Percentiles rank a stretch among this genome's conserved stretches.
These are phyloP conservation scores for Xenopus laevis DNA, from an alignment of 2,113 vertebrate species.

Conservation along the genomic window DNA sequence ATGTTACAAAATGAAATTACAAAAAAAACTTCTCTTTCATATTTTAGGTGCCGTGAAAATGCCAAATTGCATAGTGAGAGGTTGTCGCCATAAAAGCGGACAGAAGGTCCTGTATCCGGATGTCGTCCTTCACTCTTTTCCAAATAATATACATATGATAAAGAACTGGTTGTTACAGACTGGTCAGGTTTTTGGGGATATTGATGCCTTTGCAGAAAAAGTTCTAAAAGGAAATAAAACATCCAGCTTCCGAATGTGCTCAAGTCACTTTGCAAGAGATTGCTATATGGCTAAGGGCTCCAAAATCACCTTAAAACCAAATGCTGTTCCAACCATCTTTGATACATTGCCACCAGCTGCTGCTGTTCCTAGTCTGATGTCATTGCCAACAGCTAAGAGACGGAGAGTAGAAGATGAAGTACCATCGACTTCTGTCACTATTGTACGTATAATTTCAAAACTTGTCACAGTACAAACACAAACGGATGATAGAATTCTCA, in stretches of 20 bases:
- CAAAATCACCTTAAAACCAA: neutral
- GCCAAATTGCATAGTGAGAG: neutral
- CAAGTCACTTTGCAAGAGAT: neutral
- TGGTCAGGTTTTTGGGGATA: neutral
- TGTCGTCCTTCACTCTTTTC: neutral
- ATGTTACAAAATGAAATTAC: no score
- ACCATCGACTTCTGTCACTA: neutral
- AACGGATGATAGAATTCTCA: neutral
- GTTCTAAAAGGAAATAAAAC: neutral
- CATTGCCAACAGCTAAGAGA: neutral
- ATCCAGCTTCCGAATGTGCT: neutral
- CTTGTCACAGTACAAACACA: neutral
- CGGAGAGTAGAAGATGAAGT: neutral
- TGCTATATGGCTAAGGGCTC: neutral
- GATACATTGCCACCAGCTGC: neutral
- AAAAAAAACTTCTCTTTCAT: neutral
- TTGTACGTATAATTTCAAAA: neutral
- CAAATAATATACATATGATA: neutral
- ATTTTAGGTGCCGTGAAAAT: neutral
- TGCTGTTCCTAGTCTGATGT: neutral
- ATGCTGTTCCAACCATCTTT: neutral
- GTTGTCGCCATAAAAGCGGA: neutral
- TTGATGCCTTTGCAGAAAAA: neutral
- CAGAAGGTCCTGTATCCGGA: neutral
- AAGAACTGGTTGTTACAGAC: neutral